Base-by-base conservation (phyloP, 2,113 vertebrate species). In the Trochalopteron elliotii region DNA sequence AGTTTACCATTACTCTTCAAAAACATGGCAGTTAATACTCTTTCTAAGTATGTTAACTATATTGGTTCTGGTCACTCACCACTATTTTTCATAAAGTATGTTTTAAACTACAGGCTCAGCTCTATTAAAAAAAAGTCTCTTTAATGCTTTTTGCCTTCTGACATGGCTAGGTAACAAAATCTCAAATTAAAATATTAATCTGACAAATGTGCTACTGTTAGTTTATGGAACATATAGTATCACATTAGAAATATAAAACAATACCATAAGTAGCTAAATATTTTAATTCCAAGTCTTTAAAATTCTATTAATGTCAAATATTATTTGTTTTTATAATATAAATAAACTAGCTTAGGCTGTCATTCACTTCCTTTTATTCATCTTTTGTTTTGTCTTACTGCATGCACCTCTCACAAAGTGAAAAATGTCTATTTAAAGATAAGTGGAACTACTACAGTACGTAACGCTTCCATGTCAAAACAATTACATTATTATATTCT, bases 401-500 rank as follows among this genome's bases (percentile, higher is more conserved):
- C 81, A 96, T 75, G 87, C 94, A 93, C 98, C 96, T 97, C 95
- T 96, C 96, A 84, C 89, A 97, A 97, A 97, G 92, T 97, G 96
- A 97, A 98, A 96, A 97, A 97, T 74, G 79, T 96, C 97, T 98
- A 95, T 97, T 97, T 98, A 97, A 98, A 97, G 97, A 79, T 97
- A 98, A 98, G 97, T 98, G 94, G 95, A 97, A 98, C 96, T 97
- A 98, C 96, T 94, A 97, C 83, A 95, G 92, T 96, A 97, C 21
- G 30, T 96, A 98, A 97, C 47, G 5, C 95, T 97, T 97, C 97
- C 93, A 97, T 98, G 98, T 98, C 98, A 98, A 98, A 98, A 98
- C 97, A 98, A 98, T 98, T 98, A 97, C 96, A 96, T 97, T 97
- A 98, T 97, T 97, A 97, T 95, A 98, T 96, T 97, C 97, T 56